These are phyloP conservation scores for Hoplodrina blanda DNA, from an alignment of 2,888 invertebrate genomes.

Conservation along the genomic window DNA sequence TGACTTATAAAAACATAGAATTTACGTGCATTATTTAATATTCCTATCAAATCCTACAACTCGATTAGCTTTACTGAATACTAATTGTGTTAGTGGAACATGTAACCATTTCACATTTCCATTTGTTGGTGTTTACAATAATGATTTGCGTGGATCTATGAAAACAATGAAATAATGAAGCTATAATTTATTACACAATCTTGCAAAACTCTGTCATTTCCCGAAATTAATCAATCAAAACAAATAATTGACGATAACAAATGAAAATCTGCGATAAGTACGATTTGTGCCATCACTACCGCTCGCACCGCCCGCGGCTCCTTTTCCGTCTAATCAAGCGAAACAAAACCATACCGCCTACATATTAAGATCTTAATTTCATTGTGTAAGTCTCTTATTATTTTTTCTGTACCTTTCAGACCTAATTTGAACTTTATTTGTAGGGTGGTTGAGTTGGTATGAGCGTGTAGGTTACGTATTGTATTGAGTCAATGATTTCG, in stretches of 20 bases:
- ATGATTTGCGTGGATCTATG: neutral
- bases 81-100: neutral
- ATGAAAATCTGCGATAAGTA: constrained; percentile 48
- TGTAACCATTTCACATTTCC: neutral
- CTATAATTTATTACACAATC: constrained; percentile 32
- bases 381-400: constrained; percentile 66
- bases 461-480: constrained; percentile 35
- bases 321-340: constrained; percentile 59
- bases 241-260: constrained; percentile 50
- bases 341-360: constrained; percentile 69
- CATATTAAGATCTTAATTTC: constrained; percentile 72
- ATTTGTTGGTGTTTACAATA: neutral
- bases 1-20: too few species aligned
- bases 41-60: too few species aligned
- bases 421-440: constrained; percentile 51
- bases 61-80: neutral
- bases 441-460: constrained; percentile 48
- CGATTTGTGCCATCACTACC: constrained; percentile 74
- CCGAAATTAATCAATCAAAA: constrained; percentile 56
- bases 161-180: neutral
- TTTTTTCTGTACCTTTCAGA: constrained; percentile 46
- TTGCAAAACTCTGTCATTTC: constrained; percentile 35
- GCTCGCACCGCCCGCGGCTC: constrained; percentile 69
- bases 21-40: too few species aligned
- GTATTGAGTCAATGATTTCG: constrained; percentile 72